Base-by-base conservation (phyloP, 1,140 invertebrate species). In the Lepeophtheirus salmonis region DNA sequence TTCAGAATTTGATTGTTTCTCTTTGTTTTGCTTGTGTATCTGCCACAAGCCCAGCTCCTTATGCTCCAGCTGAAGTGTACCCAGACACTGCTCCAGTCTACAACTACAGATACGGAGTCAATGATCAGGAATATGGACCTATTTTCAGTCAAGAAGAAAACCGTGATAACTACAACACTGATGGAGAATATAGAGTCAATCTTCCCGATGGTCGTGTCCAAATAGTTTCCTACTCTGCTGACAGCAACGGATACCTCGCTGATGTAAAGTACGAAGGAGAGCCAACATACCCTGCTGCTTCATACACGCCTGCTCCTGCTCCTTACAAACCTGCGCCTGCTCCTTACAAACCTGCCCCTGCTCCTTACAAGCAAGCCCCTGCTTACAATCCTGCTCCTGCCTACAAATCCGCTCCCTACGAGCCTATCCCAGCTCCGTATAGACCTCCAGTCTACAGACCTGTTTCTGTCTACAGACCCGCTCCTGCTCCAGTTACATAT, bases 21-120 rank as follows among this genome's bases (percentile, higher is more conserved):
- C 30, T 41, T 6, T 6, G 6, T 41, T 6, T 41, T 6, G 30
- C 65, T 13, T 17, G 30, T 3, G 22, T 72, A 68, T 64, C 70
- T 0, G 56, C 60, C 41, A 67, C 68, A 0, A 65, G 69, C 1
- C 66, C 69, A 3, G 64, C 69, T 3, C 65, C 65, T 12, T 56
- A 63, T 1, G 24, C 68, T 3, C 67, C 69, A n/a, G 63, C 66
- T 52, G 6, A 6, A 10, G n/a, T 41, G 6, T 41, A 41, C 30
- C 30, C 30, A n/a, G 30, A 41, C 30, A 41, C 30, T 41, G 30
- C 65, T 17, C 48, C 50, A 0, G 50, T 57, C 1, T 66, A 65
- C 49, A 30, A 23, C 4, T 66, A 62, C 60, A 22, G 63, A 48
- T 66, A 66, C 49, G 63, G 58, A 30, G 65, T 66, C 3, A 48